A percentile compares a stretch with the other conserved stretches of the same genome.
Evolutionary conservation across 30 jellyfish, hydroid and myxozoan species (phyloP).

Genomic region (Hydra vulgaris): DNA sequence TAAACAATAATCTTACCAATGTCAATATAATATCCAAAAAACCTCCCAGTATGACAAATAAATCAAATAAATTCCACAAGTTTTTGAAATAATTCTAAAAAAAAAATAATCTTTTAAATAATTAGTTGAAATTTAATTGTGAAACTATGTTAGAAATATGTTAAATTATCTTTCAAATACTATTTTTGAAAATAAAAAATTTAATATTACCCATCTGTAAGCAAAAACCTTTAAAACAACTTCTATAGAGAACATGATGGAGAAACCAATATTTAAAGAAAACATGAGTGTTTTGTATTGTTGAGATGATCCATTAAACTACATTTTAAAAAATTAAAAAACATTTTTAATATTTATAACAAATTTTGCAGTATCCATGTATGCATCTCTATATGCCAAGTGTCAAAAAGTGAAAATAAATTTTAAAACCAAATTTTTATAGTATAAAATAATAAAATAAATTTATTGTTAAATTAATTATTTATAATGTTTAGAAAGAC

Average conservation of each 20-base stretch:
- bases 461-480: too few species aligned
- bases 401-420: too few species aligned
- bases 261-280: conserved; percentile 67
- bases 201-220: conserved; percentile 52
- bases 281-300: conserved; percentile 36
- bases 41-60: conserved; percentile 71
- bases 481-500: too few species aligned
- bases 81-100: conserved; percentile 81
- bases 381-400: too few species aligned
- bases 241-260: conserved; percentile 76
- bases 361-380: too few species aligned
- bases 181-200: neutral
- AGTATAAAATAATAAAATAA: too few species aligned
- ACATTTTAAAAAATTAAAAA: conserved; percentile 12
- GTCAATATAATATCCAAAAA: conserved; percentile 54
- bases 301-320: conserved; percentile 62
- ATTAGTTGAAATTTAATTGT: neutral
- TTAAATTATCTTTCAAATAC: neutral
- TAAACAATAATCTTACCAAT: too few species aligned
- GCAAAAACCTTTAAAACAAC: conserved; percentile 82
- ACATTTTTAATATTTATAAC: too few species aligned
- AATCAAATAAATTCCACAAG: conserved; percentile 83
- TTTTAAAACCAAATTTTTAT: too few species aligned
- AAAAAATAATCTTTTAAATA: neutral
- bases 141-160: neutral